A percentile compares a stretch with the other conserved stretches of the same genome.
Evolutionary conservation across 1,140 invertebrate genomes (phyloP).

Genomic region (Hylaeus volcanicus): DNA sequence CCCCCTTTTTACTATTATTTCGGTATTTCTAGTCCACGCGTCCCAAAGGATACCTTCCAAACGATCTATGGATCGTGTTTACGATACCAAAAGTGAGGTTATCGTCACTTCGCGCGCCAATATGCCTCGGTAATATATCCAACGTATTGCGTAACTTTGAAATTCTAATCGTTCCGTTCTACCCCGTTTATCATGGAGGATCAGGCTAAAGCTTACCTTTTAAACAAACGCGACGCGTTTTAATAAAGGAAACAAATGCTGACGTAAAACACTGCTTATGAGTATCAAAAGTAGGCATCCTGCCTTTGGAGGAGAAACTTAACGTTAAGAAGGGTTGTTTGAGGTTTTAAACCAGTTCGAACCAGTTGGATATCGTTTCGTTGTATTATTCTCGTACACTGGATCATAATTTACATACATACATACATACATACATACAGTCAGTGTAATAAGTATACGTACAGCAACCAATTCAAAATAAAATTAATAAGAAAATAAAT

Average conservation of each 20-base stretch:
- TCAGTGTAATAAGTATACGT: too few relatives aligned
- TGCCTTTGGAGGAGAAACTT: too few relatives aligned
- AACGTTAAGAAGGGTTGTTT: not conserved
- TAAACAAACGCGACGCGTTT: not conserved
- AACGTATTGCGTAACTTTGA: slow-evolving; percentile 45
- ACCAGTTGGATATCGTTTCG: not conserved
- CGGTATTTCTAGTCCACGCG: not conserved
- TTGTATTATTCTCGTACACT: not conserved
- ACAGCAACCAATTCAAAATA: too few relatives aligned
- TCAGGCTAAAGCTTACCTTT: not conserved
- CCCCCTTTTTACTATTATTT: not conserved
- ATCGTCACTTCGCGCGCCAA: slow-evolving; percentile 42
- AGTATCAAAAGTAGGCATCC: not conserved
- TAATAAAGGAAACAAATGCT: not conserved
- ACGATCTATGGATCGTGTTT: not conserved
- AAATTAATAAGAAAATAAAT: too few relatives aligned
- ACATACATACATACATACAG: too few relatives aligned
- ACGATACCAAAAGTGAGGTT: slow-evolving; percentile 60
- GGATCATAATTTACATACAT: too few relatives aligned
- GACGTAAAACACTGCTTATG: not conserved
- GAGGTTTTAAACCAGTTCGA: not conserved
- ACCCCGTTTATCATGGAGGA: not conserved
- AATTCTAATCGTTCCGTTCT: not conserved
- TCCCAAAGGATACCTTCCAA: not conserved
- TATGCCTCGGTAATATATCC: slow-evolving; percentile 26